Base-by-base conservation (phyloP, 2,113 vertebrate genomes). In the Pterophyllum scalare region DNA sequence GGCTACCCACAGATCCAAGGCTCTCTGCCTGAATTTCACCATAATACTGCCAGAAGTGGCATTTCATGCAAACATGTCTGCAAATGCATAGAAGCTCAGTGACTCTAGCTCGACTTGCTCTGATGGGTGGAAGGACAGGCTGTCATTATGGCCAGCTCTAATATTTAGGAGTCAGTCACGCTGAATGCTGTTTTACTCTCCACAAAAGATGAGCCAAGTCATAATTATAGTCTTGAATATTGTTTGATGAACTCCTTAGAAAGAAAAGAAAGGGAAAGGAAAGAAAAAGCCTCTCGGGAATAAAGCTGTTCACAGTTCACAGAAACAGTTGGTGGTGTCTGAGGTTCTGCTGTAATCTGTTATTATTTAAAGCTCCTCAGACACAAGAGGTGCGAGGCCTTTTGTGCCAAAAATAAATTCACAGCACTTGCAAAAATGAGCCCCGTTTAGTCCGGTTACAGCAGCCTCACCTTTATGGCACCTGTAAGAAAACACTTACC, bases 51-150 rank as follows among this genome's bases (percentile, higher is more conserved):
- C 28, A 12, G 56, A 49, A 82, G 46, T 57, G 79, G 61, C n/a
- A 35, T 80, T 59, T 88, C 40, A 54, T 70, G 40, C 17, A 26
- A 61, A 31, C 33, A 24, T 59, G 78, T 59, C 77, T 17, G 75
- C 74, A 82, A 2, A 67, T 62, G 28, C 58, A 19, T n/a, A 58
- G 38, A 57, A 33, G 52, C 22, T 43, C 31, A 3, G 49, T 43
- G 61, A 72, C 26, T 65, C 33, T 5, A 31, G 75, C 38, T 78
- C 35, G 54, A 65, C 81, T 61, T 62, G 58, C 64, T 78, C 1
- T 72, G 86, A 75, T 77, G 46, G 49, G 20, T 59, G 77, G 13
- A 67, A 57, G 33, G 49, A 80, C 9, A 43, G 8, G 43, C 24
- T 52, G 24, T 31, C 43, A 17, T 70, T 12, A 49, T 28, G 24